Base-by-base conservation (phyloP, 2,888 invertebrate genomes). In the Ischnus inquisitorius region DNA sequence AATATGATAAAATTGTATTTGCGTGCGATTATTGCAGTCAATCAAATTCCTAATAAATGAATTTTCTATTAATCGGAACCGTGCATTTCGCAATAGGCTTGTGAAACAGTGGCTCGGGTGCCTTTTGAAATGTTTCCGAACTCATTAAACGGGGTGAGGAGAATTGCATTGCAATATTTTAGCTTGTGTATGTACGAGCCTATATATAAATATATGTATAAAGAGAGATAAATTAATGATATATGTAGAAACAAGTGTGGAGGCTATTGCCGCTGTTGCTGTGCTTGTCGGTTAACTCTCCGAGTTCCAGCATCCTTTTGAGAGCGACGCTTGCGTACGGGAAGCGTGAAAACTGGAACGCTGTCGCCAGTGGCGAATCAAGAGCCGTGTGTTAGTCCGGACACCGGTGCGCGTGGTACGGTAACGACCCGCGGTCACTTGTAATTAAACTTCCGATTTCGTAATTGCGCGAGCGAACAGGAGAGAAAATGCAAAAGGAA, bases 291-390 rank as follows among this genome's bases (percentile, higher is more conserved):
- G 43, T 28, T 39, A 39, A n/a, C 54, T 76, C 54, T 76, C 43
- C n/a, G 74, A 64, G 19, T 39, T n/a, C 14, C 48, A 43, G 16
- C 6, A 22, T 48, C 28, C 41, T n/a, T 51, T n/a, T 48, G 39
- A 16, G 39, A 54, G 22, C 46, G 43, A 22, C 43, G 77, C 39
- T 77, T 54, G 60, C 28, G 67, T 72, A 64, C 75, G 84, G 83
- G 87, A 84, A 81, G 83, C 83, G 78, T 51, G 79, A 83, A 87
- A 81, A 82, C 75, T 86, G 77, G 79, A 75, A 62, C 87, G 86
- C 84, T 86, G 84, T 82, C 57, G 72, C 79, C 72, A 65, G 64
- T 74, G 39, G 64, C 71, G 65, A 77, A 57, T 57, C 77, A 60
- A 71, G 48, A 79, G 71, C 28, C 48, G 25, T 39, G 64, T 62